These are phyloP conservation scores for Ophion costatus DNA, from an alignment of 2,888 invertebrate species.

Conservation along the genomic window DNA sequence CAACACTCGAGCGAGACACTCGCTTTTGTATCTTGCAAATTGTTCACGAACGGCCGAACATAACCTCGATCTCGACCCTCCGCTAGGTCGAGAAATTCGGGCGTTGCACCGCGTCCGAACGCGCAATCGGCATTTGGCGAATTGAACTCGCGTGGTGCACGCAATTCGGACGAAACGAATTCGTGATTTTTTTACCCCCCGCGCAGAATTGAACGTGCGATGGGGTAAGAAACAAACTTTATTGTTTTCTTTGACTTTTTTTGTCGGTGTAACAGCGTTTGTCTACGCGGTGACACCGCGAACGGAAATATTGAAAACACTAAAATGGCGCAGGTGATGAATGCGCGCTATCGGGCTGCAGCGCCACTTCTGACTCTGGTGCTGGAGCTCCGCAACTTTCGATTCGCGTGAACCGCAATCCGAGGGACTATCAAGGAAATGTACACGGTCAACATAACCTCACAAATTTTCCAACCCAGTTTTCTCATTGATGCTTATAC, in stretches of 20 bases:
- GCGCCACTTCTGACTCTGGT: conserved; percentile 28
- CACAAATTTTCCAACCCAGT: too few species aligned
- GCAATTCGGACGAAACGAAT: background rate
- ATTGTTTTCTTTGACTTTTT: conserved; percentile 4
- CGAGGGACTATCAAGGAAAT: too few species aligned
- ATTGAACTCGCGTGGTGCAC: background rate
- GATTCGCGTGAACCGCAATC: background rate
- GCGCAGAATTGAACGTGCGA: background rate
- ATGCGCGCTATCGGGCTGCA: background rate
- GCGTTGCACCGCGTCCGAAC: background rate
- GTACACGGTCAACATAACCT: too few species aligned
- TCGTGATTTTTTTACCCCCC: background rate
- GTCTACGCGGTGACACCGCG: conserved; percentile 11
- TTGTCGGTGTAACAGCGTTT: conserved; percentile 1
- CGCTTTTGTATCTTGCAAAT: conserved; percentile 7
- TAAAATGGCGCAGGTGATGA: conserved; percentile 4
- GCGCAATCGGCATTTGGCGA: conserved; percentile 5
- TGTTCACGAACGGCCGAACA: conserved; percentile 8
- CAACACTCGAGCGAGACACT: background rate
- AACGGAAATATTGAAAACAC: conserved; percentile 1
- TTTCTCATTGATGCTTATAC: too few species aligned
- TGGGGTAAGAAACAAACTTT: background rate
- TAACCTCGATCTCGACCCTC: conserved; percentile 31
- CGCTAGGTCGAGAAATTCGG: background rate
- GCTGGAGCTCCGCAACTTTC: conserved; percentile 18